Percentiles rank a stretch among this genome's conserved stretches.
phyloP scores from a whole-genome alignment of 1,140 invertebrate genomes.

The Eriocheir sinensis region DNA sequence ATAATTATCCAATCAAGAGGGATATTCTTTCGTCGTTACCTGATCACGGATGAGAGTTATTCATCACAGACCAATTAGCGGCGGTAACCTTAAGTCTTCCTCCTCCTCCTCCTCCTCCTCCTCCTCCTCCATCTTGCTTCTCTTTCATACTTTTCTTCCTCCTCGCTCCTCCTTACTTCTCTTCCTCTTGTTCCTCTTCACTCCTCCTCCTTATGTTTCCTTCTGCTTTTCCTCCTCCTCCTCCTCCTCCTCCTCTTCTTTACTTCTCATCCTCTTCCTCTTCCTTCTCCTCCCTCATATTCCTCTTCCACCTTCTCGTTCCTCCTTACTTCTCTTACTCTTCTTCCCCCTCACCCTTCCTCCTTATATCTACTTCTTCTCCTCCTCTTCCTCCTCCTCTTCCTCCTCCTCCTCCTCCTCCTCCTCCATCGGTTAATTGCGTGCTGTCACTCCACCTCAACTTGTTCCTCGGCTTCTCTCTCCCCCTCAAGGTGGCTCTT shows the following conservation, averaged over 20 bases:
- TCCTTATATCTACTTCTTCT: not conserved
- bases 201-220: not conserved
- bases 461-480: not conserved
- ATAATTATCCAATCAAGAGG: not conserved
- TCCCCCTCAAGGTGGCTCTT: not conserved
- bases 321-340: not conserved
- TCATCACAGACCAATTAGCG: not conserved
- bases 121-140: no score
- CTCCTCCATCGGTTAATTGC: not conserved
- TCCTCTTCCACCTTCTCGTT: not conserved
- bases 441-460: not conserved
- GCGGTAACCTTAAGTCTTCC: not conserved
- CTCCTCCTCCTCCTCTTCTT: not conserved
- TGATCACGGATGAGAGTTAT: not conserved
- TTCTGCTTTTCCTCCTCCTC: not conserved
- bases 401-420: slow-evolving; percentile 12
- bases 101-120: not conserved
- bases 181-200: not conserved
- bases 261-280: not conserved
- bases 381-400: not conserved
- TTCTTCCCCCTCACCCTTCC: not conserved
- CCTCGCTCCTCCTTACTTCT: not conserved
- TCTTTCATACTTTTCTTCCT: no score
- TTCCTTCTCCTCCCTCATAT: not conserved
- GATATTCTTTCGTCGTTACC: not conserved